Evolutionary conservation across 2,797 vertebrate genomes (phyloP), one percentile per base, ranked within the genome.

Genomic region (Balearica regulorum): DNA sequence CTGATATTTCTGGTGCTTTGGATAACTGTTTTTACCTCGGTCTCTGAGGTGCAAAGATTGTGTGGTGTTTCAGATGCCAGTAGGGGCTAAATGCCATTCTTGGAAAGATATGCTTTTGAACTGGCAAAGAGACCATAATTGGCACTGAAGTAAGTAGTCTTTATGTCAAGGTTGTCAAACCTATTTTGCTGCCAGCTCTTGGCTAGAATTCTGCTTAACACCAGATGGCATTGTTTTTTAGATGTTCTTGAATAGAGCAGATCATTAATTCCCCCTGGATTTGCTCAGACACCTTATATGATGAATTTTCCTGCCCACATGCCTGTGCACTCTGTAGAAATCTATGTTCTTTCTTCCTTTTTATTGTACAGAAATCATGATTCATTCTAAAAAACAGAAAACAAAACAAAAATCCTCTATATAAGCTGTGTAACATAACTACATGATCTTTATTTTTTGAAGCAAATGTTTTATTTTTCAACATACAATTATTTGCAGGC

Each of bases 161-260:
- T 95, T 93, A 93, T 96, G 89, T 97, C 93, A 96, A 97, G 82
- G 89, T 96, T 96, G 77, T 96, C 66, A 95, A 96, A 89, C n/a
- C 28, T 83, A 41, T 94, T 93, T 88, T 90, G 31, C 79, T 93
- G 73, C 78, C 86, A 96, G 28, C 87, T 96, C 49, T 96, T 98
- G 96, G 95, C 91, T 94, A 61, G 49, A 87, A 87, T 95, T 96
- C 21, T 92, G 55, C 81, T 96, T 93, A 96, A 94, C 66, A 93
- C 70, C 94, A 98, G 93, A 97, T 97, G 94, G 87, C 71, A 95
- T 96, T 96, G 62, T 90, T 95, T 96, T 96, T 96, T 49, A 95
- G 49, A 86, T 91, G 65, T 94, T 97, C 89, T 78, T 95, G 85
- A 96, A 89, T 81, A 91, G 29, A 94, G 54, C n/a, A 92, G 69